A percentile compares a stretch with the other conserved stretches of the same genome.
phyloP scores from a whole-genome alignment of 2,888 invertebrate genomes.

The Penaeus monodon region DNA sequence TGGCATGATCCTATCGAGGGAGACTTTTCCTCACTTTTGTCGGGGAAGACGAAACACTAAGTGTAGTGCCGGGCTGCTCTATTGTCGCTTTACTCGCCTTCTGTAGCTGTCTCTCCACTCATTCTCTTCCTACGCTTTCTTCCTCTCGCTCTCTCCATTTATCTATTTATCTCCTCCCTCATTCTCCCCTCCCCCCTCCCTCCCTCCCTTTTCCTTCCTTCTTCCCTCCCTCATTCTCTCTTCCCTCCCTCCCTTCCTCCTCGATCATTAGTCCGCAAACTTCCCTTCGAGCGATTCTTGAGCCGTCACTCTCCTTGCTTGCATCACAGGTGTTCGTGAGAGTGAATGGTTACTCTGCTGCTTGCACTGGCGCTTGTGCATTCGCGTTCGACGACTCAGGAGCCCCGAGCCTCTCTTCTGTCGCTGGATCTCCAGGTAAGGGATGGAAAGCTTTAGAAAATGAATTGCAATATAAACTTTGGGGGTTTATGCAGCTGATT shows the following conservation, averaged over 20 bases:
- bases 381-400: constrained; percentile 25
- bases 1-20: constrained; percentile 14
- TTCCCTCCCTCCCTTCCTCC: no score
- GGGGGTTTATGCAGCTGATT: no score
- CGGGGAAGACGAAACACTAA: not conserved
- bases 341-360: constrained; percentile 45
- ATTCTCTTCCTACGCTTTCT: not conserved
- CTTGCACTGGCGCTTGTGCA: constrained; percentile 27
- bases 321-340: constrained; percentile 32
- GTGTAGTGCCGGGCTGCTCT: constrained; percentile 8
- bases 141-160: no score
- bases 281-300: not conserved
- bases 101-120: not conserved
- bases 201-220: not conserved
- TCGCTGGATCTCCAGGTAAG: constrained; percentile 30
- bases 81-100: not conserved
- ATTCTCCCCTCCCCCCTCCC: no score
- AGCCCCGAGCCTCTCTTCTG: constrained; percentile 33
- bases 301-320: not conserved
- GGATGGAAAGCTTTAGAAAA: not conserved
- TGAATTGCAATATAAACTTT: not conserved
- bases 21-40: constrained; percentile 2
- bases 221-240: not conserved
- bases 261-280: no score
- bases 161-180: no score